Base-by-base conservation (phyloP, 2,888 invertebrate genomes). In the Pachydiplax longipennis region DNA sequence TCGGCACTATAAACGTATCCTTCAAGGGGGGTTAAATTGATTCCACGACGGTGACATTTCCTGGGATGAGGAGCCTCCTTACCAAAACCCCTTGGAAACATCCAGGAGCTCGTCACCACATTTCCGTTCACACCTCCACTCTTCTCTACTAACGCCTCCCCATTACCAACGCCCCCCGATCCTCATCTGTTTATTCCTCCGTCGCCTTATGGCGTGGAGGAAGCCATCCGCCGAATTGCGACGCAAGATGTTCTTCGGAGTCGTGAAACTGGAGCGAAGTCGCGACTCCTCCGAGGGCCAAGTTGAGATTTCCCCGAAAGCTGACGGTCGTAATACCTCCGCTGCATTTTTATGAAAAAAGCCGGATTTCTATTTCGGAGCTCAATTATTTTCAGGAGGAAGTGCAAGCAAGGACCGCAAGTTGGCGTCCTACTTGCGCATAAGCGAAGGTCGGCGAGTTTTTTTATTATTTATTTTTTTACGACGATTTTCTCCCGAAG, bases 181-280 rank as follows among this genome's bases (percentile, higher is more conserved):
- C 25, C 73, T 73, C 73, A 25, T 31, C 73, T 73, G 73, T 73
- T 73, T 48, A 82, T 82, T 82, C 58, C 35, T 58, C 31, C 53
- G 53, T 65, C 82, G 53, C 82, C 82, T 83, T 83, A 83, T 83
- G 82, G 58, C 58, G 58, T 35, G 53, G 35, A 25, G 8, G 53
- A 53, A 58, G 83, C 83, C 61, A 83, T 83, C 58, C 35, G n/a
- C 83, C 35, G 83, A 83, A 83, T 83, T 83, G 83, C 83, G 31
- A 31, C 83, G 58, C 83, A 83, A 58, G 83, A 83, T 83, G 83
- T 44, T 10, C 48, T 82, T 48, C 82, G 44, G 8, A 48, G 48
- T 83, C 82, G 82, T 83, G 53, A 83, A 83, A 83, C 48, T 44
- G 53, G 82, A 83, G 53, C 48, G 25, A 25, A 65, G 65, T 73